Evolutionary conservation across 2,797 vertebrate species (phyloP).

Genomic region (Centropyge bicolor): DNA sequence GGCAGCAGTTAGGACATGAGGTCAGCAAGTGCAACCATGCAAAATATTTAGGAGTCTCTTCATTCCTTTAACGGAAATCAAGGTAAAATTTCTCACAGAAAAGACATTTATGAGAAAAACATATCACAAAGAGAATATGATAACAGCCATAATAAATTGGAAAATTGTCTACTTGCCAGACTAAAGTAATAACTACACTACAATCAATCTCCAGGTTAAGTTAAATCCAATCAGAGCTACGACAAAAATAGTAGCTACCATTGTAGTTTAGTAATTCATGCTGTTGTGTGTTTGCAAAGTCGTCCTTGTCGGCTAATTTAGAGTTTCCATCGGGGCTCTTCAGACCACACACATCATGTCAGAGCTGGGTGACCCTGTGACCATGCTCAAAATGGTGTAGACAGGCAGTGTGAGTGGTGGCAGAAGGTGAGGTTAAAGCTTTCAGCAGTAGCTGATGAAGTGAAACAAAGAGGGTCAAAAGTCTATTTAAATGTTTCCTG

Average conservation of each 20-base stretch:
- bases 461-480: constrained; percentile 52
- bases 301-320: constrained; percentile 1
- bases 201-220: not conserved
- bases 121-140: not conserved
- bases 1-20: not conserved
- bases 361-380: constrained; percentile 44
- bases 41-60: not conserved
- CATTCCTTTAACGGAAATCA: not conserved
- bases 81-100: not conserved
- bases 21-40: constrained; percentile 3
- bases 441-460: constrained; percentile 48
- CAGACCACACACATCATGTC: constrained; percentile 14
- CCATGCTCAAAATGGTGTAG: constrained; percentile 28
- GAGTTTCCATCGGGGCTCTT: constrained; percentile 12
- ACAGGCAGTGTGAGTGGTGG: constrained; percentile 31
- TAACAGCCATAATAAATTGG: not conserved
- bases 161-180: not conserved
- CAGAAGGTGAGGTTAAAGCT: constrained; percentile 31
- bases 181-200: not conserved
- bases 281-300: constrained; percentile 1
- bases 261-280: not conserved
- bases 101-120: not conserved
- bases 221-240: not conserved
- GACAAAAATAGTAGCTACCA: not conserved
- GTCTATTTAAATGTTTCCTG: constrained; percentile 57